phyloP scores from a whole-genome alignment of 1,140 invertebrate genomes.

The Lasioglossum albipes region DNA sequence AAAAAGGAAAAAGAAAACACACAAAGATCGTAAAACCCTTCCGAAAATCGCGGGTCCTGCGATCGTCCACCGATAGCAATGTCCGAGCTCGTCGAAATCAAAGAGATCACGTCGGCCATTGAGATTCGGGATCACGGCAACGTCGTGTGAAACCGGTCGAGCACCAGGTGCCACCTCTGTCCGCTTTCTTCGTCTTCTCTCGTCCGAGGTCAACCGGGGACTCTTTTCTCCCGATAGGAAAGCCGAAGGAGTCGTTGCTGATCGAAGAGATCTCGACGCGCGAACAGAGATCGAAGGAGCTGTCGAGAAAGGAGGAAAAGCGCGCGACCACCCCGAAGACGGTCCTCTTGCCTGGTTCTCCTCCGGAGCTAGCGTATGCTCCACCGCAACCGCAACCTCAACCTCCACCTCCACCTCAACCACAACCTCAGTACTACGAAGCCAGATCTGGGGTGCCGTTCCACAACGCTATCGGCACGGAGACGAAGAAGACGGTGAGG shows the following conservation, averaged over 20 bases:
- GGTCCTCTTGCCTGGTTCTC: constrained; percentile 82
- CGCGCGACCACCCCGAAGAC: constrained; percentile 70
- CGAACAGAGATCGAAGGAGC: constrained; percentile 58
- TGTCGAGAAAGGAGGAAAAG: constrained; percentile 64
- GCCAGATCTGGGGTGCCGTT: constrained; percentile 80
- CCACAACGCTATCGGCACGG: constrained; percentile 83
- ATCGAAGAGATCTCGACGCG: constrained; percentile 53
- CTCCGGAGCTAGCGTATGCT: constrained; percentile 82
- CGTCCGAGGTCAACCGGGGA: constrained; percentile 56
- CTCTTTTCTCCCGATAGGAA: constrained; percentile 69
- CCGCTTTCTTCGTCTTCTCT: constrained; percentile 34
- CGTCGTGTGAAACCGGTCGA: constrained; percentile 13
- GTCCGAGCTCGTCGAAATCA: too few relatives aligned
- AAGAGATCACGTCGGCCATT: too few relatives aligned
- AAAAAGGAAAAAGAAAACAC: too few relatives aligned
- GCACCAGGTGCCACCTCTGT: not conserved
- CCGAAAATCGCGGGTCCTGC: too few relatives aligned
- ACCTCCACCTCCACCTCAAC: constrained; percentile 33
- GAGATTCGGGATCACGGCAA: not conserved
- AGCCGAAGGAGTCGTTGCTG: constrained; percentile 63
- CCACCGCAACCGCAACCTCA: constrained; percentile 77
- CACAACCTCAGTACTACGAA: constrained; percentile 76
- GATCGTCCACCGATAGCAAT: too few relatives aligned
- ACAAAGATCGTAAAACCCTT: too few relatives aligned
- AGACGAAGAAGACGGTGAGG: constrained; percentile 84